Evolutionary conservation across 2,888 invertebrate species (phyloP).

Genomic region (Netelia melanura): DNA sequence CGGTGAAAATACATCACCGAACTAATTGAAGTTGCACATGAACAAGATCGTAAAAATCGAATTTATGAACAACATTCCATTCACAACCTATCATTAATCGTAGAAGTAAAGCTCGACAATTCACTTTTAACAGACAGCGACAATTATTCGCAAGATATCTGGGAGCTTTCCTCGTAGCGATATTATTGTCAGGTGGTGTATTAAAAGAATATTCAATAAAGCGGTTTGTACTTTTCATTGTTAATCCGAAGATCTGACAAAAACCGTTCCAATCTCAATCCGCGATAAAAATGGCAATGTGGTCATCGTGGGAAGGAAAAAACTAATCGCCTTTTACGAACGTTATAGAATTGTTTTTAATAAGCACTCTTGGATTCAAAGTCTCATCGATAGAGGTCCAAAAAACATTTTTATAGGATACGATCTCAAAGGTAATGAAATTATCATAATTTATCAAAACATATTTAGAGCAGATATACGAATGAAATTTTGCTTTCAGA

Average conservation of each 20-base stretch:
- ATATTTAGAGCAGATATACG: background rate
- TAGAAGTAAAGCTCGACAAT: background rate
- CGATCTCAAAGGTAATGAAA: background rate
- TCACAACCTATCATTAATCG: slow-evolving; percentile 9
- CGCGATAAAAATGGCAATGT: background rate
- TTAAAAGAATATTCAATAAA: slow-evolving; percentile 61
- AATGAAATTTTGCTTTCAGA: background rate
- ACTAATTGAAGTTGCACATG: background rate
- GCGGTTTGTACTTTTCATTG: slow-evolving; percentile 65
- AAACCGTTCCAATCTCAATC: background rate
- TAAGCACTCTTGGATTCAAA: background rate
- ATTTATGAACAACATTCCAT: background rate
- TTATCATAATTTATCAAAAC: background rate
- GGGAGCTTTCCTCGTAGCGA: background rate
- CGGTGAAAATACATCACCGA: background rate
- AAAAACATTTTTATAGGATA: background rate
- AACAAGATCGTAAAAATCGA: background rate
- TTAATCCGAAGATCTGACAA: slow-evolving; percentile 14
- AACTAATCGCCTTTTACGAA: background rate
- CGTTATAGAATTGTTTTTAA: background rate
- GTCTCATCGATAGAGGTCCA: background rate
- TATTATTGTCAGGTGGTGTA: slow-evolving; percentile 41
- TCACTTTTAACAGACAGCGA: background rate
- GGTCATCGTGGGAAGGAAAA: background rate
- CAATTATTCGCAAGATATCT: background rate